Base-by-base conservation (phyloP, 2,797 vertebrate genomes). In the Anabas testudineus region DNA sequence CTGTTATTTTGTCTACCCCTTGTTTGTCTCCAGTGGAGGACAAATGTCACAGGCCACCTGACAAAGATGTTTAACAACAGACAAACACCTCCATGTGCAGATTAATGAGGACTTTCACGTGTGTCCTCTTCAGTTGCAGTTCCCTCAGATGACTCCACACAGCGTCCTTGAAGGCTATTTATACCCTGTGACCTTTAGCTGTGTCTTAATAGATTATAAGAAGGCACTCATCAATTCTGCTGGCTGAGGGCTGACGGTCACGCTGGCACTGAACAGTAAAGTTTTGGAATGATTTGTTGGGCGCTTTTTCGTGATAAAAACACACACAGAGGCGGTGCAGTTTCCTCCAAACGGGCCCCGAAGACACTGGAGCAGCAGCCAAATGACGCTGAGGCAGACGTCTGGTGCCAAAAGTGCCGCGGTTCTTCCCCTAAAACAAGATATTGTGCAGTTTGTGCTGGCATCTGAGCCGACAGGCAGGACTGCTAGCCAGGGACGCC, bases 191-290 rank as follows among this genome's bases (percentile, higher is more conserved):
- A 90, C 90, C 82, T 91, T 88, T 84, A 21, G 56, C 80, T 52
- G 70, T 67, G 88, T 93, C 89, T 73, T 87, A 87, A 91, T 90
- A 91, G 78, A 92, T 93, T 84, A 90, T 90, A 87, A 87, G 84
- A 87, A 78, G 53, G 51, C 83, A 47, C 76, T 90, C 91, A 91
- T 92, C 88, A 85, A 66, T 90, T 88, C 72, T 65, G 78, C 78
- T 1, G 73, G 78, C 46, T 66, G 70, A 80, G 74, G 84, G 52
- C 83, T 88, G 85, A 88, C 80, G 85, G 46, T 84, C 76, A 74
- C 79, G 67, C 82, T 87, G 84, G 85, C 81, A 90, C 53, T 24
- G 32, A 74, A 63, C 80, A 56, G 37, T 37, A 75, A 88, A 88
- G 74, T 87, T 91, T 85, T 79, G 80, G 66, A 88, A 66, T 71